These are phyloP conservation scores for Drosophila borborema DNA, from an alignment of 2,888 invertebrate species.

Conservation along the genomic window DNA sequence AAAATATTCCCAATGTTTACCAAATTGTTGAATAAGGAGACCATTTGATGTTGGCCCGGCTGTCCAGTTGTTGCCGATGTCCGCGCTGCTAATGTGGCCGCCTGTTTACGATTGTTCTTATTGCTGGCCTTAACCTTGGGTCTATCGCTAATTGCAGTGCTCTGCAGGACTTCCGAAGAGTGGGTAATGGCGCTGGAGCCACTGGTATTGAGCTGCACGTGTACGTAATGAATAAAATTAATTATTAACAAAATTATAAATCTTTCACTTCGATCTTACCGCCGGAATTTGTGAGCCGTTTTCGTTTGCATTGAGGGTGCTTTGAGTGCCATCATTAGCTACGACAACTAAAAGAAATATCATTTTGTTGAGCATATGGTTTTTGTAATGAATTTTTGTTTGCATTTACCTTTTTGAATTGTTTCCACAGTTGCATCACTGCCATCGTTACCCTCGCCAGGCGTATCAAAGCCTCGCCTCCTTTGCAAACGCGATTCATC, in stretches of 20 bases:
- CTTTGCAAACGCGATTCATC: conserved; percentile 78
- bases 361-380: background rate
- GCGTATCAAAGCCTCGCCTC: conserved; percentile 73
- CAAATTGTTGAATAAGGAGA: conserved; percentile 85
- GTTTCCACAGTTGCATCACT: conserved; percentile 43
- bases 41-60: conserved; percentile 83
- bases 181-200: conserved; percentile 82
- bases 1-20: conserved; percentile 66
- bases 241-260: background rate
- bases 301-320: conserved; percentile 36
- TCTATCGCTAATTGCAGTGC: conserved; percentile 92
- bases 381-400: background rate
- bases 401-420: conserved; percentile 46
- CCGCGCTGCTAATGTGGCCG: conserved; percentile 59
- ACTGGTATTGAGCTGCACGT: conserved; percentile 56
- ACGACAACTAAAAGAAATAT: conserved; percentile 12
- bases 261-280: conserved; percentile 33
- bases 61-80: conserved; percentile 29
- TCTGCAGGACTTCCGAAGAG: conserved; percentile 86
- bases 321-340: conserved; percentile 43
- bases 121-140: conserved; percentile 93
- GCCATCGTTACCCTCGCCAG: conserved; percentile 36
- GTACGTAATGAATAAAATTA: background rate
- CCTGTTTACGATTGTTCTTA: conserved; percentile 92
- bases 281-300: conserved; percentile 45